Evolutionary conservation across 2,113 vertebrate species (phyloP).

Genomic region (Nannobrachium achirus): DNA sequence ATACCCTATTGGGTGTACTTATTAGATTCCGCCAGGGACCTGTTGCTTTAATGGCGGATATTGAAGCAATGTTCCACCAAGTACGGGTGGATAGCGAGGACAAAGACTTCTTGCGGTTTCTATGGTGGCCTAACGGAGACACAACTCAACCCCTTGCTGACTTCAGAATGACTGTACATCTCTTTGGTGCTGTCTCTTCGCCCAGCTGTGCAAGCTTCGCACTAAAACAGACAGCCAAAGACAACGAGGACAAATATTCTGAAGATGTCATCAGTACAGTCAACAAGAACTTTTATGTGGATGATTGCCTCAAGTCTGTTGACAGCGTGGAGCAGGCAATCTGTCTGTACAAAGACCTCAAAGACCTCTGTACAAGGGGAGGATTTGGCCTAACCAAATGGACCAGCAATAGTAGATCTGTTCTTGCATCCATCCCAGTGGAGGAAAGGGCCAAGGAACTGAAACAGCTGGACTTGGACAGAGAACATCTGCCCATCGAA

Average conservation of each 20-base stretch:
- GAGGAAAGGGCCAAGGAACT: too few species aligned
- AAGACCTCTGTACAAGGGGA: neutral
- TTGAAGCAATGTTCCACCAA: too few species aligned
- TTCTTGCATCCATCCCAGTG: too few species aligned
- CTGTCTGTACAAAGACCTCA: neutral
- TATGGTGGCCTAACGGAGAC: conserved; percentile 38
- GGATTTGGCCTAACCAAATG: conserved; percentile 3
- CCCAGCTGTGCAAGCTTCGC: conserved; percentile 37
- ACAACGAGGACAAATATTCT: conserved; percentile 7
- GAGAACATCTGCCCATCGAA: too few species aligned
- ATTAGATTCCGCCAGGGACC: too few species aligned
- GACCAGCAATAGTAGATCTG: too few species aligned
- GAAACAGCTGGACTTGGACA: too few species aligned
- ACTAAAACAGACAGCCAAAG: conserved; percentile 17
- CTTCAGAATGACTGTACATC: conserved; percentile 22
- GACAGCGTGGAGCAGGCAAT: neutral
- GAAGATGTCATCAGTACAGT: conserved; percentile 3
- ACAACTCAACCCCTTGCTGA: neutral
- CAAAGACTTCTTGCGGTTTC: conserved; percentile 20
- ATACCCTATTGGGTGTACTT: too few species aligned
- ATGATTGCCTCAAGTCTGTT: conserved; percentile 29
- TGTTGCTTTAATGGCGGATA: conserved; percentile 36
- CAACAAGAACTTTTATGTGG: conserved; percentile 23
- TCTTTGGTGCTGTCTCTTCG: conserved; percentile 28
- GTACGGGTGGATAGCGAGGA: too few species aligned